These are phyloP conservation scores for Mesitornis unicolor DNA, from an alignment of 2,113 vertebrate species.

Conservation along the genomic window DNA sequence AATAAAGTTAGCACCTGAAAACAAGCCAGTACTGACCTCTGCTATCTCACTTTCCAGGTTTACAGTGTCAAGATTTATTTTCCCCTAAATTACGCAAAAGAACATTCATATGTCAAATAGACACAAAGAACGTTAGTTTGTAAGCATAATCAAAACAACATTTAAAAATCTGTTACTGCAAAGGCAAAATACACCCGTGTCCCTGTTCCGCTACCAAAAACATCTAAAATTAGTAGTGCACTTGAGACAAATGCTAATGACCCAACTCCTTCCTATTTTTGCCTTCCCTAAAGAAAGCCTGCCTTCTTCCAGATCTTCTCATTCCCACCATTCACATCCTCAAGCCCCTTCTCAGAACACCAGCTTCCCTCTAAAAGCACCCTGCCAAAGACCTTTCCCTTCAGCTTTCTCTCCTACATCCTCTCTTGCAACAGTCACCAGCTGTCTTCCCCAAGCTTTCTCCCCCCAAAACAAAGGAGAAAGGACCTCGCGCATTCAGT, in stretches of 20 bases:
- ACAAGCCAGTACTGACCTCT: background rate
- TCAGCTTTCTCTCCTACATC: background rate
- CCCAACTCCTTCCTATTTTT: background rate
- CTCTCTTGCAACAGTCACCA: background rate
- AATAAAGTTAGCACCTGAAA: background rate
- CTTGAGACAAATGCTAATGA: background rate
- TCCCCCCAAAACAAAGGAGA: background rate
- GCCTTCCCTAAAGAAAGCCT: background rate
- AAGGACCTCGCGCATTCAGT: accelerated
- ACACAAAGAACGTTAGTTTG: background rate
- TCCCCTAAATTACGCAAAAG: background rate
- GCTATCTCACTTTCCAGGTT: background rate
- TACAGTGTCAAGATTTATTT: background rate
- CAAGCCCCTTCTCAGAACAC: background rate
- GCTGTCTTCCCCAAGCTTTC: background rate
- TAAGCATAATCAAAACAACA: background rate
- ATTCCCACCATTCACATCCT: background rate
- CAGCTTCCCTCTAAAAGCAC: background rate
- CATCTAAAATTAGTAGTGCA: background rate
- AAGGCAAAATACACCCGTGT: background rate
- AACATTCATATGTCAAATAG: background rate
- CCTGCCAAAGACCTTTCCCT: background rate
- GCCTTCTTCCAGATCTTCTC: background rate
- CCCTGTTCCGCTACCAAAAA: background rate
- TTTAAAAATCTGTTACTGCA: background rate